Percentiles rank a stretch among this genome's conserved stretches.
These are phyloP conservation scores for Piscicola geometra DNA, from an alignment of 2,888 invertebrate species.

Conservation along the genomic window DNA sequence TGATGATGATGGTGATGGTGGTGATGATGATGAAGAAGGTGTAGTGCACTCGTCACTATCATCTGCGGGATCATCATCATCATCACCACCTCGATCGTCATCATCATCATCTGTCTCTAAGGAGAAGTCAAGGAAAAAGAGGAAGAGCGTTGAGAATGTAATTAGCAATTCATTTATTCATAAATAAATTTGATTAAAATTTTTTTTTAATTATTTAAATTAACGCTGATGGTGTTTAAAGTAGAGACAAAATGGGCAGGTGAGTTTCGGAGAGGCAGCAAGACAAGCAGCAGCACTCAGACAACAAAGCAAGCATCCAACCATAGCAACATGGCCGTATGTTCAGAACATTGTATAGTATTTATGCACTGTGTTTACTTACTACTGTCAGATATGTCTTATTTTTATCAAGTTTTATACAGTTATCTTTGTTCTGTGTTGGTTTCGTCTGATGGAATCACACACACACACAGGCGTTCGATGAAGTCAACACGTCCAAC, in stretches of 20 bases:
- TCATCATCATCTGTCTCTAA: neutral
- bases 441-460: neutral
- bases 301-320: neutral
- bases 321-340: neutral
- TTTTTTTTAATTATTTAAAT: no score
- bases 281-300: constrained; percentile 30
- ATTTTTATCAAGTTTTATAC: neutral
- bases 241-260: neutral
- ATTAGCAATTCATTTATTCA: neutral
- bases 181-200: neutral
- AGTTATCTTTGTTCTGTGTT: neutral
- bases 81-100: neutral
- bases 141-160: constrained; percentile 27
- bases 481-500: neutral
- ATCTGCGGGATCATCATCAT: neutral
- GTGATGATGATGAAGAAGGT: neutral
- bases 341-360: no score
- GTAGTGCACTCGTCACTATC: constrained; percentile 1
- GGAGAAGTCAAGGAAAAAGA: constrained; percentile 13
- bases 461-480: no score
- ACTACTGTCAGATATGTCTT: neutral
- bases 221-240: no score
- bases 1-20: constrained; percentile 18
- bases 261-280: constrained; percentile 30
- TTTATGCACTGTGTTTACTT: no score